Percentiles rank a stretch among this genome's conserved stretches.
phyloP scores from a whole-genome alignment of 1,140 invertebrate species.

The Drosophila erecta region DNA sequence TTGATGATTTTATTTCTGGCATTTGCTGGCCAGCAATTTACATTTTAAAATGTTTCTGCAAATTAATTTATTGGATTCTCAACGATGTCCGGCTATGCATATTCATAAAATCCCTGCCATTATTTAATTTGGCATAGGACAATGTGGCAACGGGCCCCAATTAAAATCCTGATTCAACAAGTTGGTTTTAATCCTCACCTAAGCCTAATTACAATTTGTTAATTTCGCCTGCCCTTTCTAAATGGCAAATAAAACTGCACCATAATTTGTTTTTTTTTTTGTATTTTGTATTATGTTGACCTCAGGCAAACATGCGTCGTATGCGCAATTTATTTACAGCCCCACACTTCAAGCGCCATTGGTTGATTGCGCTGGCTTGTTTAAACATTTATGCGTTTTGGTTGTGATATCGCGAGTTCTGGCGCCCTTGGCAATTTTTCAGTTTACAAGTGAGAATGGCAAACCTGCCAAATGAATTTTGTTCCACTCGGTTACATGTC shows the following conservation, averaged over 20 bases:
- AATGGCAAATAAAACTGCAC: conserved; percentile 65
- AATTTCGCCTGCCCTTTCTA: conserved; percentile 40
- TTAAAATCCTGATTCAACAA: conserved; percentile 59
- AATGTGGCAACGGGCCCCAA: conserved; percentile 57
- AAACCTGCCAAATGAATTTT: too few relatives aligned
- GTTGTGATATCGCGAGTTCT: background rate
- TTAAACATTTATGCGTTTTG: conserved; percentile 59
- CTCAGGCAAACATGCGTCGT: conserved; percentile 58
- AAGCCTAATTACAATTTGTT: conserved; percentile 75
- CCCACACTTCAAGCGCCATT: conserved; percentile 29
- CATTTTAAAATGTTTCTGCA: conserved; percentile 39
- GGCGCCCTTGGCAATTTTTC: background rate
- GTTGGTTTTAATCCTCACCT: conserved; percentile 53
- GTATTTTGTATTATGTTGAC: conserved; percentile 18
- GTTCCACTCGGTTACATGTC: background rate
- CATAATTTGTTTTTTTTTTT: conserved; percentile 57
- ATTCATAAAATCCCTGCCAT: conserved; percentile 25
- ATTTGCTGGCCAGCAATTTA: conserved; percentile 26
- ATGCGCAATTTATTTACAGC: conserved; percentile 68
- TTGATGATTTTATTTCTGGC: conserved; percentile 30
- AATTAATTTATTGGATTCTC: conserved; percentile 51
- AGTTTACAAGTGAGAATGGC: background rate
- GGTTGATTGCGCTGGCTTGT: conserved; percentile 39
- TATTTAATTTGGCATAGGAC: conserved; percentile 45
- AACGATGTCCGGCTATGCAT: conserved; percentile 11